Evolutionary conservation across 2,888 invertebrate species (phyloP), one percentile per base, ranked within the genome.

Genomic region (Spatulosminthurus flaviceps): DNA sequence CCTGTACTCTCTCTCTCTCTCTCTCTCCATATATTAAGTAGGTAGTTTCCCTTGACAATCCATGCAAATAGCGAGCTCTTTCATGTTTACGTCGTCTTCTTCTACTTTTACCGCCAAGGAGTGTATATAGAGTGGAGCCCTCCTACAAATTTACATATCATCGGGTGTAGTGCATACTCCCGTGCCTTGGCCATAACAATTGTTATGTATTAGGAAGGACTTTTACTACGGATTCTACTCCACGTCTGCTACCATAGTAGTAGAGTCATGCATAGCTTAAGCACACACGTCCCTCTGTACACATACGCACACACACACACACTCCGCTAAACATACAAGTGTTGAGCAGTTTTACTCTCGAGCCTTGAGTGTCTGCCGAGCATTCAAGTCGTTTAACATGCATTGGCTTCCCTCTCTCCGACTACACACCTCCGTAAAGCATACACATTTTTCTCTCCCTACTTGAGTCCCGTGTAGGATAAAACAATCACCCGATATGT

Each of bases 261-360:
- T n/a, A n/a, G n/a, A 51, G 67, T 21, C 5, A 22, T 34, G 41
- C 41, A 71, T 41, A 41, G 42, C 70, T 22, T 41, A 41, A 41
- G 70, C 70, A 71, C 70, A 24, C 71, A 72, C 43, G 72, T 26
- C 51, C 24, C 28, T 72, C 72, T 72, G 41, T 41, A 71, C 51
- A 71, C 43, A 69, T 29, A 24, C 24, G n/a, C n/a, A n/a, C n/a
- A 67, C 24, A 67, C 67, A 24, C 67, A 51, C 24, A 72, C 51
- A 51, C 51, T 64, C 29, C 75, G 66, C 42, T 76, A 76, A 67
- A 76, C 75, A 64, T 29, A 76, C 75, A 76, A 76, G 75, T 76
- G 75, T 76, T 76, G 67, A 76, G 43, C 60, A 60, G 61, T 66
- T 34, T 76, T 34, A 66, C 66, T 34, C 75, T 75, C 41, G 75